Conservation (phyloP, 2,888 invertebrate species). For the Andrena minutula region DNA sequence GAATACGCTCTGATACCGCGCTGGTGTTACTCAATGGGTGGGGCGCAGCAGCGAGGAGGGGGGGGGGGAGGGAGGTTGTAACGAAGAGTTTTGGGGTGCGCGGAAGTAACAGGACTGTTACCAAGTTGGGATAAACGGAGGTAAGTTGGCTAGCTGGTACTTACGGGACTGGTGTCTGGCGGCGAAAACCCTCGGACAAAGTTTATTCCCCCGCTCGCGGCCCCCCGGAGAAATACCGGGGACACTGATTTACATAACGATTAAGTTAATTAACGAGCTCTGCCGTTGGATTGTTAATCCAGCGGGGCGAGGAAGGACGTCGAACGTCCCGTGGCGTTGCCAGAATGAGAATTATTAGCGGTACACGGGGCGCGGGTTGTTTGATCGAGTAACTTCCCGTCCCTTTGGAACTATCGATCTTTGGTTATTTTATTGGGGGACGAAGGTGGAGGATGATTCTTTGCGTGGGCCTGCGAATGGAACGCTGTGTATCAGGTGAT, state of each 20-base stretch:
- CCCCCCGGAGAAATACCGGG: slow-evolving; percentile 56
- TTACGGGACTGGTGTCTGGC: slow-evolving; percentile 64
- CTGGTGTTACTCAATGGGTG: slow-evolving; percentile 14
- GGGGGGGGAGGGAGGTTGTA: not conserved
- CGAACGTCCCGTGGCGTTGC: slow-evolving; percentile 32
- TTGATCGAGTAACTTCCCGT: slow-evolving; percentile 21
- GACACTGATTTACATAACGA: slow-evolving; percentile 78
- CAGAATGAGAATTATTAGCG: slow-evolving; percentile 35
- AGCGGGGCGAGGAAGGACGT: slow-evolving; percentile 16
- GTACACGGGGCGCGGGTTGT: not conserved
- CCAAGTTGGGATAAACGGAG: slow-evolving; percentile 75
- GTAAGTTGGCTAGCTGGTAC: slow-evolving; percentile 71
- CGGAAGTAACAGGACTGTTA: slow-evolving; percentile 67
- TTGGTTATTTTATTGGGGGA: slow-evolving; percentile 11
- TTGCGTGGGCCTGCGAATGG: not conserved
- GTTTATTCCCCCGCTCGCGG: slow-evolving; percentile 59
- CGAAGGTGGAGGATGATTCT: not conserved
- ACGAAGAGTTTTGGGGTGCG: slow-evolving; percentile 35
- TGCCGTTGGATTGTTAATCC: slow-evolving; percentile 50
- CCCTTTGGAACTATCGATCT: slow-evolving; percentile 12
- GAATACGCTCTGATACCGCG: slow-evolving; percentile 78
- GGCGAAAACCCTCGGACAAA: slow-evolving; percentile 62
- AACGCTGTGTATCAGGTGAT: too few relatives aligned
- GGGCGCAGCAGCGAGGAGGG: not conserved
- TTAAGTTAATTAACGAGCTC: slow-evolving; percentile 63